These are phyloP conservation scores for Odontamblyopus rebecca DNA, from an alignment of 2,797 vertebrate genomes.

Conservation along the genomic window DNA sequence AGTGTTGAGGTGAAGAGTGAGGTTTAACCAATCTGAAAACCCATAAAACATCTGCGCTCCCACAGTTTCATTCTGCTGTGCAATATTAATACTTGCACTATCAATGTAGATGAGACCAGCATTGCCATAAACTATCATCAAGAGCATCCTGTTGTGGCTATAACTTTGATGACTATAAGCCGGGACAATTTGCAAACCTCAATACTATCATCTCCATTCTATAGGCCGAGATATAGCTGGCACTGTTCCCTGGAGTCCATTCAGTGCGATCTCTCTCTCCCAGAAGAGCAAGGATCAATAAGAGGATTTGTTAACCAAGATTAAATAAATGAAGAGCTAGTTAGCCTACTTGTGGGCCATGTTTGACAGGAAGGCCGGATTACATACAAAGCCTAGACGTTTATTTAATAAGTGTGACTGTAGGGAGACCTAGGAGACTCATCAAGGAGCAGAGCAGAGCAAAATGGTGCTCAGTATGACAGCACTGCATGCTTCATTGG, in stretches of 20 bases:
- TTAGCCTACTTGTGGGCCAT: slow-evolving; percentile 26
- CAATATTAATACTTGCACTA: not conserved
- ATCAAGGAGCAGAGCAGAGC: not conserved
- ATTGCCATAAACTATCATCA: slow-evolving; percentile 39
- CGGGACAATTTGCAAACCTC: slow-evolving; percentile 27
- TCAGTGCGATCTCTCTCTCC: slow-evolving; percentile 12
- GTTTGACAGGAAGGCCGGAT: slow-evolving; percentile 22
- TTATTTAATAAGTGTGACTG: slow-evolving; percentile 7
- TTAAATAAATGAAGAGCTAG: slow-evolving; percentile 37
- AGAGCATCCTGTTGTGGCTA: slow-evolving; percentile 19
- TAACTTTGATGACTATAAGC: slow-evolving; percentile 27
- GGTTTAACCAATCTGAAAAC: slow-evolving; percentile 34
- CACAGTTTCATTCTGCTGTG: not conserved
- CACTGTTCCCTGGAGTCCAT: slow-evolving; percentile 42
- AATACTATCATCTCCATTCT: slow-evolving; percentile 29
- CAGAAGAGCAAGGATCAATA: slow-evolving; percentile 42
- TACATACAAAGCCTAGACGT: slow-evolving; percentile 24
- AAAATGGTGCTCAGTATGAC: slow-evolving; percentile 8
- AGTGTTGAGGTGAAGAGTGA: slow-evolving; percentile 26
- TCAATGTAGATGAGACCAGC: not conserved
- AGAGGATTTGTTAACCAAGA: slow-evolving; percentile 52
- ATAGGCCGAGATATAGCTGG: slow-evolving; percentile 12
- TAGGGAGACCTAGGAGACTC: slow-evolving; percentile 10
- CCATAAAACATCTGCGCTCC: slow-evolving; percentile 25
- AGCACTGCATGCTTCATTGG: slow-evolving; percentile 4